Base-by-base conservation (phyloP, 2,797 vertebrate genomes). In the Gymnothorax javanicus region DNA sequence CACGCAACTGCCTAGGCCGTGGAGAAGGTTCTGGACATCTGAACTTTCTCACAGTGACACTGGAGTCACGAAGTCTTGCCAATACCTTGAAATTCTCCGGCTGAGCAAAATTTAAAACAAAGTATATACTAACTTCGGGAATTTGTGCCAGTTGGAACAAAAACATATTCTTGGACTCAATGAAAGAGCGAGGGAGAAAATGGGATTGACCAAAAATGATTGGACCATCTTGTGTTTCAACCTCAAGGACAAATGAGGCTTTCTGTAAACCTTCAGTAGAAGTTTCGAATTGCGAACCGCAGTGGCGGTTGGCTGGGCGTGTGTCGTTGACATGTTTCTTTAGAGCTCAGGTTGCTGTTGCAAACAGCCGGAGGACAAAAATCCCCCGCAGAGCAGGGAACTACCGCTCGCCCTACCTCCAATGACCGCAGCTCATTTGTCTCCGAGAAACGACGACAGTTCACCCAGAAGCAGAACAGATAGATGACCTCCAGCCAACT, bases 401-500 rank as follows among this genome's bases (percentile, higher is more conserved):
- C 59, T 25, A 85, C n/a, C 50, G 23, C 64, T 25, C 64, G 13
- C 69, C 17, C 12, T 25, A 3, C 69, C 82, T 43, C 67, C 60
- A 56, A 50, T 17, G 73, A 59, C 17, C 20, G n/a, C 52, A 57
- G 33, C 57, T 67, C 57, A 64, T 33, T 84, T 33, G 23, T 56
- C 83, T 57, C 67, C 56, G 69, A 87, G 82, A 64, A 77, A 20
- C 20, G 43, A 52, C 83, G 60, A 5, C 86, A 67, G 71, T 84
- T 87, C 58, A 50, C 73, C n/a, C n/a, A 54, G 84, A 77, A 75
- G 54, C n/a, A 3, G 57, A 60, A 50, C 82, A 87, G 73, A 86
- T 86, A 86, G 43, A 84, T 58, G 64, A 69, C 64, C 64, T 73
- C 13, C 25, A 73, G 50, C 58, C 20, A n/a, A 15, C 27, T 73